phyloP scores from a whole-genome alignment of 2,113 vertebrate species.

The Eulemur macaco region DNA sequence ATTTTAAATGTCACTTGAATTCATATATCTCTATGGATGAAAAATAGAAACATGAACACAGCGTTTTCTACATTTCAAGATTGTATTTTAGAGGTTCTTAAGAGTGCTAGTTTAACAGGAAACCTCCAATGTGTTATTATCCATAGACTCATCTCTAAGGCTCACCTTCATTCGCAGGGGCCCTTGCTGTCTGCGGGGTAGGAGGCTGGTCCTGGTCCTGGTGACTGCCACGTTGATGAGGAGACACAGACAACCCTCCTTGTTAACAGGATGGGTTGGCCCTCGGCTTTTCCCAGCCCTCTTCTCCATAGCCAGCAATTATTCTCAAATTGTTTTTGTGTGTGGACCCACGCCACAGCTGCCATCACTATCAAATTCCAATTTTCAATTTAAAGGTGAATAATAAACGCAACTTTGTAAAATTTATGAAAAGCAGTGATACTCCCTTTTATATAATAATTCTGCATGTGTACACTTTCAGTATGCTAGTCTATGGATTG shows the following conservation, averaged over 20 bases:
- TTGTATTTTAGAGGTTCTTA: not conserved
- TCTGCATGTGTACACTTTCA: not conserved
- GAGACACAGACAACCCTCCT: not conserved
- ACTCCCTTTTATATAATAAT: not conserved
- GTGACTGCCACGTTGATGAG: not conserved
- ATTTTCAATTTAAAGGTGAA: slow-evolving; percentile 11
- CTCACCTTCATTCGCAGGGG: not conserved
- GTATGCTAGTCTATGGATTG: not conserved
- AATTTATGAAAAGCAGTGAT: not conserved
- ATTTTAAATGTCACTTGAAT: not conserved
- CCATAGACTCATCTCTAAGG: not conserved
- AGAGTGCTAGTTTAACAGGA: not conserved
- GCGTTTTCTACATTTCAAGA: not conserved
- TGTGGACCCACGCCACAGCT: not conserved
- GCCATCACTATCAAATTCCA: not conserved
- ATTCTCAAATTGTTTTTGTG: not conserved
- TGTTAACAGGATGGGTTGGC: not conserved
- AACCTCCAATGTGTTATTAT: not conserved
- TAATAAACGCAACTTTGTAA: not conserved
- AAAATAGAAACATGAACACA: not conserved
- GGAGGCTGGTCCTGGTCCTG: not conserved
- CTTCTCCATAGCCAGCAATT: not conserved
- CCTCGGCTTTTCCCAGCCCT: not conserved
- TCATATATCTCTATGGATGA: not conserved
- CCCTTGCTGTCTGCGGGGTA: not conserved